A percentile compares a stretch with the other conserved stretches of the same genome.
Conservation (phyloP, 1,140 invertebrate genomes). For the Listronotus oregonensis region DNA sequence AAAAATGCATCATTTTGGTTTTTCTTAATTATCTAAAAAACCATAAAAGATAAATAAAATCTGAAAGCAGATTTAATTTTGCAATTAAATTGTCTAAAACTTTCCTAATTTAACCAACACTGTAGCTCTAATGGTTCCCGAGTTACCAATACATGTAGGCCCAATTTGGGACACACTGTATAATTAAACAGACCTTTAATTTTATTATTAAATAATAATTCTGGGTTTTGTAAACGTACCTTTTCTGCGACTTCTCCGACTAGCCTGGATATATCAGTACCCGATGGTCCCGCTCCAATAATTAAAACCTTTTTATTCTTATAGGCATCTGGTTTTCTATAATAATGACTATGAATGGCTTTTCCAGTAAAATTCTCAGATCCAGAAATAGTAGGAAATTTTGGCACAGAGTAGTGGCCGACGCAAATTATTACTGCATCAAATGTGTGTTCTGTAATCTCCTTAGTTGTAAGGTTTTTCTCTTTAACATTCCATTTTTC, state of each 20-base stretch:
- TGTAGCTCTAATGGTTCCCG: too few species aligned
- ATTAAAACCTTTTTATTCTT: conserved; percentile 64
- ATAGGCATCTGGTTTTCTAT: conserved; percentile 64
- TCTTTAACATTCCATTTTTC: conserved; percentile 55
- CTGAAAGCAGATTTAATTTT: too few species aligned
- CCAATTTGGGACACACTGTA: too few species aligned
- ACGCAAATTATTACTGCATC: conserved; percentile 71
- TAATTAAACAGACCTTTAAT: too few species aligned
- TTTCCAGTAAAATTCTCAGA: conserved; percentile 64
- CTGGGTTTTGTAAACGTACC: conserved; percentile 19
- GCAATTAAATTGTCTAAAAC: too few species aligned
- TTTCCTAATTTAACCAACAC: too few species aligned
- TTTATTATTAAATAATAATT: too few species aligned
- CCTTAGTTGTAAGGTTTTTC: conserved; percentile 55
- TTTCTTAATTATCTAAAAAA: too few species aligned
- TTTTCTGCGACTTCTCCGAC: conserved; percentile 37
- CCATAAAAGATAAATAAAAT: too few species aligned
- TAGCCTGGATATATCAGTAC: conserved; percentile 64
- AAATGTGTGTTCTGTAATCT: conserved; percentile 53
- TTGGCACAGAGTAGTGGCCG: conserved; percentile 70
- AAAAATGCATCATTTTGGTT: too few species aligned
- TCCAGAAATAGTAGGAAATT: conserved; percentile 63
- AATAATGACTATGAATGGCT: conserved; percentile 70
- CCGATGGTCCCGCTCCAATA: conserved; percentile 71
- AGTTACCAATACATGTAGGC: too few species aligned